Base-by-base conservation (phyloP, 2,113 vertebrate genomes). In the Marmota flaviventris region DNA sequence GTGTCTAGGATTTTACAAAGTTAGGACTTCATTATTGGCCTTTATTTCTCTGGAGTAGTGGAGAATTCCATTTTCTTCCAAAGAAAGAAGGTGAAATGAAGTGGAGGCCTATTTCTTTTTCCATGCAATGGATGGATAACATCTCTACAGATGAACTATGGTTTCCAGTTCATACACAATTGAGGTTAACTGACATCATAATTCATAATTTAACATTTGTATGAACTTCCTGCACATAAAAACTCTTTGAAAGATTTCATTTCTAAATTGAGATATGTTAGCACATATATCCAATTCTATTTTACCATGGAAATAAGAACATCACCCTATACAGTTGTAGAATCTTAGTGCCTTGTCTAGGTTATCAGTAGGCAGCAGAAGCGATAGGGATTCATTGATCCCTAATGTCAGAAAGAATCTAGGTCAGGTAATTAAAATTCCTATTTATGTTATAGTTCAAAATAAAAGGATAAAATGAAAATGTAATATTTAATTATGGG, bases 401-500 rank as follows among this genome's bases (percentile, higher is more conserved):
- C 1, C 37, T 53, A n/a, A 8, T 45, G 32, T 32, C 58, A 77
- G 78, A 85, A 96, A 70, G 56, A 84, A 86, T 87, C 42, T 95
- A 65, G 29, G 58, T 91, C 77, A 93, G 18, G 76, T 14, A 29
- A n/a, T 48, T 89, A 81, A 93, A 79, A 72, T 18, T 82, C 10
- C 48, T 7, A 85, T 76, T 85, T 88, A 32, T 93, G 29, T 22
- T 42, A 42, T 75, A 69, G 32, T 70, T 63, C 73, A 77, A 79
- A 87, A 76, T 65, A 58, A 92, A 42, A 73, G 25, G 37, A 37
- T 86, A 76, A 83, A 45, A 18, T 96, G 37, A 65, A 58, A 86
- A 22, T 85, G 3, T 61, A 90, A 61, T 76, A 78, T 75, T 92
- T 88, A 79, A 56, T 91, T 89, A 67, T 76, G 45, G 86, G 63